Evolutionary conservation across 2,113 vertebrate genomes (phyloP).

Genomic region (Stomatorhinus ivindoensis): DNA sequence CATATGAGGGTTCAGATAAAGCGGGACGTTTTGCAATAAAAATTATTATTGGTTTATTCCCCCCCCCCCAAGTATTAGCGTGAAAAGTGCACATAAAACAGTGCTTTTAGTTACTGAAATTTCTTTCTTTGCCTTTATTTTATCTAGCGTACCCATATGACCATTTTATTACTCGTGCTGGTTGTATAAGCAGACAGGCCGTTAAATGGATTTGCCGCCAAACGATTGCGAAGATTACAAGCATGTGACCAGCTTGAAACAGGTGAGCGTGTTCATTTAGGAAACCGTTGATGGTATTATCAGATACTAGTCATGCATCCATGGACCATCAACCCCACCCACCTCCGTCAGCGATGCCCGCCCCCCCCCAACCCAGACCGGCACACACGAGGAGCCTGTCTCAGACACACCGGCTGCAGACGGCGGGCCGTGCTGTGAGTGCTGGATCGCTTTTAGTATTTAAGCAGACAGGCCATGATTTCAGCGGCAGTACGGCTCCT

Average conservation of each 20-base stretch:
- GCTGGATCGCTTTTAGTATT: slow-evolving; percentile 35
- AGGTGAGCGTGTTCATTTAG: neutral
- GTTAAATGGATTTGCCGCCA: neutral
- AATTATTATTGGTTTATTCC: neutral
- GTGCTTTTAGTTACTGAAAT: neutral
- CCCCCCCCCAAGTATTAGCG: neutral
- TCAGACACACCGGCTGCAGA: neutral
- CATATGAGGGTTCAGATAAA: neutral
- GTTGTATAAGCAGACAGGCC: neutral
- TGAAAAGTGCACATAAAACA: neutral
- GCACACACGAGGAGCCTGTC: neutral
- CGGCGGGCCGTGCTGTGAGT: neutral
- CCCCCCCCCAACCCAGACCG: neutral
- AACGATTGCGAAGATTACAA: neutral
- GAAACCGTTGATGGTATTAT: neutral
- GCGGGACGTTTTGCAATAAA: neutral
- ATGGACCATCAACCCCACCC: neutral
- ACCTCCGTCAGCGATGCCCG: neutral
- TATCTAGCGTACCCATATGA: neutral
- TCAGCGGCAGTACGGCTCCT: slow-evolving; percentile 33
- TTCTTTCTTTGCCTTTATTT: neutral
- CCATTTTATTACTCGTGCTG: neutral
- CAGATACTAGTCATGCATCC: neutral
- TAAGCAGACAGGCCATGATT: slow-evolving; percentile 46
- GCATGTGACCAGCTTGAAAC: neutral